These are phyloP conservation scores for Ctenopoma multispine DNA, from an alignment of 2,797 vertebrate genomes.

Conservation along the genomic window DNA sequence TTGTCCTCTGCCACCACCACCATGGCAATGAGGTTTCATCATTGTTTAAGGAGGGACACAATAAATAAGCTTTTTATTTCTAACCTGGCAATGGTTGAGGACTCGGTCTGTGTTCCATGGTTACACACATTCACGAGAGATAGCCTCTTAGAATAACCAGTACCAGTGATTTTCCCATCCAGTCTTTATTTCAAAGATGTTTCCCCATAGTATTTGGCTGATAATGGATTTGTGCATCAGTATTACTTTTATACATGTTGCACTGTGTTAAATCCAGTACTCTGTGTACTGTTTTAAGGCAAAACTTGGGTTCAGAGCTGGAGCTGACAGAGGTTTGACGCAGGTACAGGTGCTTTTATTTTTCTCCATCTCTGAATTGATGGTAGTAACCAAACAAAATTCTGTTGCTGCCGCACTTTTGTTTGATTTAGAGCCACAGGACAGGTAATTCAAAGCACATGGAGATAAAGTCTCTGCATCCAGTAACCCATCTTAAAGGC, in stretches of 20 bases:
- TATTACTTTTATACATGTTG: neutral
- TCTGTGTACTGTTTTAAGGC: neutral
- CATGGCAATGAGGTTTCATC: slow-evolving; percentile 44
- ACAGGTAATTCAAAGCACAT: slow-evolving; percentile 77
- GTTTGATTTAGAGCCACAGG: slow-evolving; percentile 64
- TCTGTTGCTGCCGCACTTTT: slow-evolving; percentile 48
- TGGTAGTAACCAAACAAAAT: slow-evolving; percentile 37
- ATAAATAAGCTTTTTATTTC: slow-evolving; percentile 22
- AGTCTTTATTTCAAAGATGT: neutral
- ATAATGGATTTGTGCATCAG: neutral
- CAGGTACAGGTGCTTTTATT: slow-evolving; percentile 38
- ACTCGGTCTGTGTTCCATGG: neutral
- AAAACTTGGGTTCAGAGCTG: slow-evolving; percentile 8
- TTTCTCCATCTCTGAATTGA: slow-evolving; percentile 17
- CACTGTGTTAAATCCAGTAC: neutral
- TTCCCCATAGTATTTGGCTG: neutral
- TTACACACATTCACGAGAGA: neutral
- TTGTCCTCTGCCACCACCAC: neutral
- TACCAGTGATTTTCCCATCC: neutral
- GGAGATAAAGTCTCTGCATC: slow-evolving; percentile 39
- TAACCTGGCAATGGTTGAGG: neutral
- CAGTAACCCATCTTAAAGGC: slow-evolving; percentile 27
- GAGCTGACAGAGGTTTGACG: slow-evolving; percentile 20
- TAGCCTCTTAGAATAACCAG: neutral
- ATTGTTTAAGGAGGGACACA: neutral